These are phyloP conservation scores for Notocelia uddmanniana DNA, from an alignment of 2,888 invertebrate species.

Conservation along the genomic window DNA sequence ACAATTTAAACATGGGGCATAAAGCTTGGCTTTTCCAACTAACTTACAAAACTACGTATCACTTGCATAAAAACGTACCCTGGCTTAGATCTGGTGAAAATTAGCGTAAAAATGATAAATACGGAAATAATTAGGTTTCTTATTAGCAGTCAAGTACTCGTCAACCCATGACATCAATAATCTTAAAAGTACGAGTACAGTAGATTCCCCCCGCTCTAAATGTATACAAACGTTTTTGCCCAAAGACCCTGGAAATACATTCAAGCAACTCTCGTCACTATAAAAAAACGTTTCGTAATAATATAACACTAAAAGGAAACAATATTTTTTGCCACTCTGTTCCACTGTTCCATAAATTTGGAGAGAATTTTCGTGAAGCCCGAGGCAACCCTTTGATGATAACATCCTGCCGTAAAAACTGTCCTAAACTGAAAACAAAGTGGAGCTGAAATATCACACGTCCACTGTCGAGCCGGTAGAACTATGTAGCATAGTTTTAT, in stretches of 20 bases:
- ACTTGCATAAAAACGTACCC: no score
- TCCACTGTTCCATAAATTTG: conserved; percentile 31
- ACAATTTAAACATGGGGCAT: no score
- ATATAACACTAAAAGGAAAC: neutral
- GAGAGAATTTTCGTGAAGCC: conserved; percentile 11
- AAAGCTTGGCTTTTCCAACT: no score
- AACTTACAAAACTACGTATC: no score
- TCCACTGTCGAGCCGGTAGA: conserved; percentile 9
- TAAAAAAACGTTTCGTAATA: neutral
- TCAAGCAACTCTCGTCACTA: neutral
- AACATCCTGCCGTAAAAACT: conserved; percentile 26
- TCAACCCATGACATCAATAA: neutral
- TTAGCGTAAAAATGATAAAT: no score
- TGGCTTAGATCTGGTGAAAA: no score
- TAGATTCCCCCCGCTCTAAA: neutral
- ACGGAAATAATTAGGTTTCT: no score
- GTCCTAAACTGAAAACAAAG: conserved; percentile 26
- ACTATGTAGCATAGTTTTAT: conserved; percentile 9
- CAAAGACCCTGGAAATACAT: no score
- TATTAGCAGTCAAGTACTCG: no score
- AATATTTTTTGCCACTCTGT: conserved; percentile 10
- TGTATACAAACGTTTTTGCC: neutral
- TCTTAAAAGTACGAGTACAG: neutral
- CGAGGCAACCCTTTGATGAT: conserved; percentile 25
- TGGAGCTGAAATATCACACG: conserved; percentile 24